phyloP scores from a whole-genome alignment of 2,113 vertebrate genomes.

The Alligator sinensis region DNA sequence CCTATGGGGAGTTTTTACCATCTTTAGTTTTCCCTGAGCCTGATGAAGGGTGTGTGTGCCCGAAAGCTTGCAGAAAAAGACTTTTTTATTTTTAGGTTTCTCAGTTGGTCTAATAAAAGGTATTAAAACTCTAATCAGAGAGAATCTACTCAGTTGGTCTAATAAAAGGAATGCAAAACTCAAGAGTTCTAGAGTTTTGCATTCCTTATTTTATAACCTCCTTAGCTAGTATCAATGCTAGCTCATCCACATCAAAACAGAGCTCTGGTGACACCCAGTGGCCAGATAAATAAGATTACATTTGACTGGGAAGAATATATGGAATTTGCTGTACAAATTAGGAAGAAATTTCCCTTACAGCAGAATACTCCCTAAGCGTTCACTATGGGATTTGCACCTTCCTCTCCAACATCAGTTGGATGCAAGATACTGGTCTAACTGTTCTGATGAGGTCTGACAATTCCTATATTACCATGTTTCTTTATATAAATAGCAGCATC shows the following conservation, averaged over 20 bases:
- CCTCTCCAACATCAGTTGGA: neutral
- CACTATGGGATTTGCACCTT: neutral
- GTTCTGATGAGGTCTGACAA: neutral
- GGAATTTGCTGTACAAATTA: accelerated
- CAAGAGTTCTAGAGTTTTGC: too few species aligned
- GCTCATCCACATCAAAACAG: neutral
- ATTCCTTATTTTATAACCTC: neutral
- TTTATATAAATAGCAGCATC: neutral
- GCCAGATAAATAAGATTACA: neutral
- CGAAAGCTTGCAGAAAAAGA: too few species aligned
- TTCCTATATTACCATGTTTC: neutral
- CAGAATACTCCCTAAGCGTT: neutral
- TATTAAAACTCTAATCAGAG: too few species aligned
- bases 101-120: too few species aligned
- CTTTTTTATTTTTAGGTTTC: too few species aligned
- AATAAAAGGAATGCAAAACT: too few species aligned
- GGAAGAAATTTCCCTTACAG: accelerated
- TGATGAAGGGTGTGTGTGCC: too few species aligned
- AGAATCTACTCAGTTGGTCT: too few species aligned
- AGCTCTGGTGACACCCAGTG: neutral
- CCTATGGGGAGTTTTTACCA: too few species aligned
- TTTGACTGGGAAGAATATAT: neutral
- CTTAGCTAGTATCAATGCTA: neutral
- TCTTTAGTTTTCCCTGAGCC: too few species aligned
- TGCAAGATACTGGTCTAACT: accelerated